Conservation (phyloP, 2,113 vertebrate species). For the Piprites chloris region DNA sequence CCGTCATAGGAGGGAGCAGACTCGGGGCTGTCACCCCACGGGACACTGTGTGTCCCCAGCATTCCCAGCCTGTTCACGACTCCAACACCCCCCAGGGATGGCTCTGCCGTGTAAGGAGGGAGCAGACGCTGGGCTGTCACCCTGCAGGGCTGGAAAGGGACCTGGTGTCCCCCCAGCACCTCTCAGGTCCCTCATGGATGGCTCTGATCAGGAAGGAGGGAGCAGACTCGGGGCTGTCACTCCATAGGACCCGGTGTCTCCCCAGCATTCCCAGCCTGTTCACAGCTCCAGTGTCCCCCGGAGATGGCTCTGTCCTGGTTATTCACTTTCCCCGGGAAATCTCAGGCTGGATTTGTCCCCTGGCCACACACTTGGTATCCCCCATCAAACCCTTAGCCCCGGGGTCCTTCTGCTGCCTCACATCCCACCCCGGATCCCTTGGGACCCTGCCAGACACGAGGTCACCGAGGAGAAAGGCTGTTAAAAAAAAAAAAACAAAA, state of each 20-base stretch:
- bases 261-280: not conserved
- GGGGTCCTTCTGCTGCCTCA: not conserved
- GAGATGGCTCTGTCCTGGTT: not conserved
- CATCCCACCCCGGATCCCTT: not conserved
- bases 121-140: not conserved
- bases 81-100: fast-evolving
- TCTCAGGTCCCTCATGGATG: too few species aligned
- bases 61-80: fast-evolving
- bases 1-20: not conserved
- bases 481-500: too few species aligned
- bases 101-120: not conserved
- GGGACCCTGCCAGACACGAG: conserved; percentile 26
- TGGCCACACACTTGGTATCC: not conserved
- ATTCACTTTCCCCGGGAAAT: fast-evolving
- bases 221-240: not conserved
- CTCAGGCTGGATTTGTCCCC: not conserved
- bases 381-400: fast-evolving
- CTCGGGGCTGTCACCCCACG: not conserved
- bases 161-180: not conserved
- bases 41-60: not conserved
- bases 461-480: conserved; percentile 38
- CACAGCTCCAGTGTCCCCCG: not conserved
- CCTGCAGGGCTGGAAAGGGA: too few species aligned
- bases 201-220: not conserved
- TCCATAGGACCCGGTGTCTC: not conserved